A percentile compares a stretch with the other conserved stretches of the same genome.
These are phyloP conservation scores for Oconnorella tubifera DNA, from an alignment of 2,888 invertebrate species.

Conservation along the genomic window DNA sequence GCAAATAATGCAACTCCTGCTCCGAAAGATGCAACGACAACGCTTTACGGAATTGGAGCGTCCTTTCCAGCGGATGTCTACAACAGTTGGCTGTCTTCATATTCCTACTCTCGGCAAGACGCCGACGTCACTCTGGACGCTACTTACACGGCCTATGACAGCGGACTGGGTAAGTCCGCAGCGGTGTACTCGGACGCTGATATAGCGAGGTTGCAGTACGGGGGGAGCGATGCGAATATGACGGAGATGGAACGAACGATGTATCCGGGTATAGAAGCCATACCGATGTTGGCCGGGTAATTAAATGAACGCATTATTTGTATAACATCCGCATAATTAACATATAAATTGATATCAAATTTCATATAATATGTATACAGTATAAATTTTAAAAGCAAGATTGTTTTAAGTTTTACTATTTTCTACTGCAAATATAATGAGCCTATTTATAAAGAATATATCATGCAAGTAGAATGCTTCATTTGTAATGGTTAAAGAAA, in stretches of 20 bases:
- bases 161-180: conserved; percentile 20
- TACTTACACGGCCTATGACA: conserved; percentile 21
- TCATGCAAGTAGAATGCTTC: no score
- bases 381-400: no score
- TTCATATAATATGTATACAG: background rate
- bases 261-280: background rate
- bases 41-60: conserved; percentile 25
- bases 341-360: background rate
- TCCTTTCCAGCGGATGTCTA: conserved; percentile 31
- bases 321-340: no score
- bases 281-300: conserved; percentile 20
- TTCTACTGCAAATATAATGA: no score
- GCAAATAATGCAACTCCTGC: no score
- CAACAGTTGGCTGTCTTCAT: conserved; percentile 28
- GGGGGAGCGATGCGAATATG: conserved; percentile 2
- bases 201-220: conserved; percentile 2
- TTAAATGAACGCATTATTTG: no score
- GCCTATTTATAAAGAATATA: no score
- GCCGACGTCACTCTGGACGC: conserved; percentile 14
- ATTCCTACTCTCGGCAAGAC: conserved; percentile 14
- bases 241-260: conserved; percentile 1
- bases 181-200: background rate
- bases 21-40: no score
- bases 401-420: no score
- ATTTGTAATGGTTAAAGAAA: no score